Base-by-base conservation (phyloP, 1,140 invertebrate species). In the Drosophila orena region DNA sequence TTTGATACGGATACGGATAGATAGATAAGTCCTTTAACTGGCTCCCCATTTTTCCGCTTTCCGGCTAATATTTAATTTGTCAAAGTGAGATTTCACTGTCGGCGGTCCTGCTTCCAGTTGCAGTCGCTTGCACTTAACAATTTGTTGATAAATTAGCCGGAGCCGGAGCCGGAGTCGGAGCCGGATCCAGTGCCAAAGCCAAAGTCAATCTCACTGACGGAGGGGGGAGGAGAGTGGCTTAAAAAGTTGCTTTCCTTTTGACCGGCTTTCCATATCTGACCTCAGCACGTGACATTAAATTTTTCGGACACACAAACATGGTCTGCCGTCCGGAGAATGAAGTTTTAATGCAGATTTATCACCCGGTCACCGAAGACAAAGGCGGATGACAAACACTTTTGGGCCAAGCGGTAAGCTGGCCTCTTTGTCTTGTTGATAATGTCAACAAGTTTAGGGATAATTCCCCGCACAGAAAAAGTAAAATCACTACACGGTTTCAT, bases 331-430 rank as follows among this genome's bases (percentile, higher is more conserved):
- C 44, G 57, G 54, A 52, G 75, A 77, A 83, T 77, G 54, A 79
- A 71, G 73, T 84, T 77, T 85, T 85, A 85, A 86, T 86, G 78
- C 81, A 77, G 78, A 85, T 85, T 85, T 85, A 86, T 85, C 78
- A 61, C 64, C 68, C 35, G 34, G 53, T 37, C 38, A 58, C 44
- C 58, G 54, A 43, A 81, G 64, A 70, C 64, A 70, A 69, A 70
- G 65, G 15, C 65, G 27, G 20, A 34, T 46, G 61, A 42, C 40
- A 55, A 54, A 46, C 64, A 70, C 71, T 68, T 66, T 79, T 59
- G 66, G 60, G 43, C 70, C 12, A n/a, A 61, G 43, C 43, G 42
- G 43, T 47, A 58, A 53, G 60, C 24, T 46, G 27, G 17, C 55
- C 20, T 17, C 40, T 57, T 34, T 34, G 55, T 44, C 42, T 44